Evolutionary conservation across 2,797 vertebrate genomes (phyloP), one percentile per base, ranked within the genome.

Genomic region (Thamnophis elegans): DNA sequence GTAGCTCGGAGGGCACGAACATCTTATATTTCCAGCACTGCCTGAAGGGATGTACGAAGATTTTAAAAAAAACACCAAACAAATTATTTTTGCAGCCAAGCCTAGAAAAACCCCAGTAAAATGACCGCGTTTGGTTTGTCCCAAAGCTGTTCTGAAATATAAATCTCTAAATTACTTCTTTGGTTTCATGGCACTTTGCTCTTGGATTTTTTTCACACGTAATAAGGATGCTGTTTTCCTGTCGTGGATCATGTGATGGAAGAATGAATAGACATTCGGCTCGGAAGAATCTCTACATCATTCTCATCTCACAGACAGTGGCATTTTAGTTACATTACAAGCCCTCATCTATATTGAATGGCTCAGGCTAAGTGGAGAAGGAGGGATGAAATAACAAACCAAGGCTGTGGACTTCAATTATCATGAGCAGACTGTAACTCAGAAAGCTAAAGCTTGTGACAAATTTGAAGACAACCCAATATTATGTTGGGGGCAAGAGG

Each of bases 301-400:
- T 90, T 60, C 68, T 59, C 58, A 12, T 53, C 58, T 89, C 36
- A 47, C 1, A 16, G 62, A 4, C 93, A 87, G 28, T 32, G 53
- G 68, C 59, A 25, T 54, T 53, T 89, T 58, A 56, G 53, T 68
- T 91, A 68, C 86, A 54, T 92, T 89, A 85, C 91, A 73, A 88
- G 18, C 42, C 20, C 26, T 90, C 93, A 92, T 94, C 22, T 73
- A 94, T 94, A 92, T 91, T 92, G 89, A 56, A 94, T 94, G 89
- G 89, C 65, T 58, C 28, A 7, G 22, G 51, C 89, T 68, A 51
- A 65, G 25, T 12, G 22, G 93, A 91, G 86, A 85, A 59, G 0
- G 68, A 5, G 4, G 60, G 93, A 94, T 94, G 91, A 92, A 94
- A 94, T 94, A 92, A 91, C 93, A 94, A 85, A 91, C 93, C 73